These are phyloP conservation scores for Cyprinodon tularosa DNA, from an alignment of 2,113 vertebrate genomes.

Conservation along the genomic window DNA sequence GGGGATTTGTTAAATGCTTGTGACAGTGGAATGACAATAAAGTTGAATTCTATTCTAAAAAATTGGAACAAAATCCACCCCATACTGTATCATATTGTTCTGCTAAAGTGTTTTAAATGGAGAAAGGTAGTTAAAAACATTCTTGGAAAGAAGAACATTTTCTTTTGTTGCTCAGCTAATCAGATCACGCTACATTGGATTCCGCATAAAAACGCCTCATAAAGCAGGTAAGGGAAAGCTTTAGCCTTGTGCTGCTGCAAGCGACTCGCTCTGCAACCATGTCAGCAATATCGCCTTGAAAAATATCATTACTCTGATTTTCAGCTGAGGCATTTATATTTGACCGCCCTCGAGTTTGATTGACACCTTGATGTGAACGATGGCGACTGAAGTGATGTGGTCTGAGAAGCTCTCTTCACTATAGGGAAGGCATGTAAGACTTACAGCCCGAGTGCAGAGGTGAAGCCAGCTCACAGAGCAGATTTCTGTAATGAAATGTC, in stretches of 20 bases:
- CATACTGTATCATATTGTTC: neutral
- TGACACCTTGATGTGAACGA: slow-evolving; percentile 57
- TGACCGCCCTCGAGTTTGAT: slow-evolving; percentile 35
- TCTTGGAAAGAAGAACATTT: neutral
- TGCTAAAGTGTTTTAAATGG: neutral
- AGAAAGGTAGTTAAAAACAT: neutral
- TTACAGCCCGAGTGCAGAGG: slow-evolving; percentile 24
- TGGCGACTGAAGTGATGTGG: slow-evolving; percentile 44
- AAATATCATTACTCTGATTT: slow-evolving; percentile 16
- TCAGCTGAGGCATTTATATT: slow-evolving; percentile 13
- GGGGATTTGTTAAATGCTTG: too few relatives aligned
- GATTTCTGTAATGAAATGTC: slow-evolving; percentile 16
- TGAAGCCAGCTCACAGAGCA: slow-evolving; percentile 22
- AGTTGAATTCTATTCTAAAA: too few relatives aligned
- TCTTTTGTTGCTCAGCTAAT: neutral
- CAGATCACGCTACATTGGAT: neutral
- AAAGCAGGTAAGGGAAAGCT: neutral
- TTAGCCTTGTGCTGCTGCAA: neutral
- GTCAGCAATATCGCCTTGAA: neutral
- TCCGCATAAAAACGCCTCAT: neutral
- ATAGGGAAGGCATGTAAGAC: slow-evolving; percentile 14
- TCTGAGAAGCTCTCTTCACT: slow-evolving; percentile 27
- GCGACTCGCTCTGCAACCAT: neutral
- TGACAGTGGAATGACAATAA: too few relatives aligned
- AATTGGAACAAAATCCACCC: too few relatives aligned